These are phyloP conservation scores for Cinara cedri DNA, from an alignment of 2,888 invertebrate species.

Conservation along the genomic window DNA sequence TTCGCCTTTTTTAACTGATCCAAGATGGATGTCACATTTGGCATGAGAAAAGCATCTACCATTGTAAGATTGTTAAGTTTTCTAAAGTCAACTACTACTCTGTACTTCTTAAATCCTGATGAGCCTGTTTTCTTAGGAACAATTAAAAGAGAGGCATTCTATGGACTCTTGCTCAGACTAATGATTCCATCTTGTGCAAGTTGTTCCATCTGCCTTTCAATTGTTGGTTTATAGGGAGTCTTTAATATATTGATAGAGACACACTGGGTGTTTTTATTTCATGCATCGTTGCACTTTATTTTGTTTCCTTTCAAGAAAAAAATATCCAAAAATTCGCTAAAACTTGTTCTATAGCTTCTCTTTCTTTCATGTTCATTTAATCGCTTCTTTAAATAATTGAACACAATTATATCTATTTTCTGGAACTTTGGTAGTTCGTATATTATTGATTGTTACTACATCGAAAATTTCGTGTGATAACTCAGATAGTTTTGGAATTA, in stretches of 20 bases:
- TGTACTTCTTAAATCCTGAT: neutral
- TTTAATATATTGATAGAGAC: neutral
- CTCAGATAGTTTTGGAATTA: neutral
- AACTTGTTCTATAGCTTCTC: no score
- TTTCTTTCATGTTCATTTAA: neutral
- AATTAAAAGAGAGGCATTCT: neutral
- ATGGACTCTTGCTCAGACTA: neutral
- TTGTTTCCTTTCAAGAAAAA: neutral
- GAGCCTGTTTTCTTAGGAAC: neutral
- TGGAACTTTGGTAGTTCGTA: neutral
- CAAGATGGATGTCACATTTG: no score
- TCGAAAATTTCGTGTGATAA: neutral
- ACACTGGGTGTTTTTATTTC: neutral
- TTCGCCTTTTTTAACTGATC: no score
- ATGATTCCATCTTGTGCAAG: neutral
- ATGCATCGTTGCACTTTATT: neutral
- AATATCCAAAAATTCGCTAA: neutral
- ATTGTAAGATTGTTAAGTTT: no score
- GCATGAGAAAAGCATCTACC: no score
- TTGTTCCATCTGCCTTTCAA: neutral
- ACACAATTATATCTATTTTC: neutral
- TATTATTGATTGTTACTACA: neutral
- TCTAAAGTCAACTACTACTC: neutral
- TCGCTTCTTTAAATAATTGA: neutral
- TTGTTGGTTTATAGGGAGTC: no score